Percentiles rank a stretch among this genome's conserved stretches.
Evolutionary conservation across 1,140 invertebrate species (phyloP).

Genomic region (Apocrypta bakeri): DNA sequence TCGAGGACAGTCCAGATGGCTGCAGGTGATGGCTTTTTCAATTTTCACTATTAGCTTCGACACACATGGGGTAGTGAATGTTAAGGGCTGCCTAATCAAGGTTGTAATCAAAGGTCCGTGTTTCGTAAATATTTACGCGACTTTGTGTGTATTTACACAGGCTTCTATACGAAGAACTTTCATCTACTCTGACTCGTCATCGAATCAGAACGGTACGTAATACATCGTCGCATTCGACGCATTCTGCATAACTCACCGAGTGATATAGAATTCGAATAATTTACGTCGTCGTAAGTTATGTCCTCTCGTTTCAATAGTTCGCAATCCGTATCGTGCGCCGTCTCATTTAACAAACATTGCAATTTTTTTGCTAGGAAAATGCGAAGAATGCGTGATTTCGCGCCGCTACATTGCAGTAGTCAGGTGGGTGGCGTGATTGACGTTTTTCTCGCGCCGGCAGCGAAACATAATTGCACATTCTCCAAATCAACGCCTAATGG

Average conservation of each 20-base stretch:
- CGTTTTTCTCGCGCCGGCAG: constrained; percentile 25
- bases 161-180: no score
- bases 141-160: no score
- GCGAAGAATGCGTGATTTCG: constrained; percentile 27
- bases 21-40: constrained; percentile 2
- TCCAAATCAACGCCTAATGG: constrained; percentile 46
- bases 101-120: not conserved
- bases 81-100: not conserved
- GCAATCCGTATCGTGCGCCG: not conserved
- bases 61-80: not conserved
- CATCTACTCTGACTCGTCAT: no score
- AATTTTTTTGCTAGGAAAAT: constrained; percentile 31
- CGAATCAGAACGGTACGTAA: no score
- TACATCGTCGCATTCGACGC: not conserved
- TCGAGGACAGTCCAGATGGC: constrained; percentile 1
- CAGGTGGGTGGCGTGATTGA: constrained; percentile 26
- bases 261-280: constrained; percentile 20
- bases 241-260: constrained; percentile 14
- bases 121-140: constrained; percentile 4
- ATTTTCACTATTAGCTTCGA: not conserved
- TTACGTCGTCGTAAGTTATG: not conserved
- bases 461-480: constrained; percentile 44
- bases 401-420: not conserved
- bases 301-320: not conserved
- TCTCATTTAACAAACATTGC: constrained; percentile 39